These are phyloP conservation scores for Myopa tessellatipennis DNA, from an alignment of 2,888 invertebrate species.

Conservation along the genomic window DNA sequence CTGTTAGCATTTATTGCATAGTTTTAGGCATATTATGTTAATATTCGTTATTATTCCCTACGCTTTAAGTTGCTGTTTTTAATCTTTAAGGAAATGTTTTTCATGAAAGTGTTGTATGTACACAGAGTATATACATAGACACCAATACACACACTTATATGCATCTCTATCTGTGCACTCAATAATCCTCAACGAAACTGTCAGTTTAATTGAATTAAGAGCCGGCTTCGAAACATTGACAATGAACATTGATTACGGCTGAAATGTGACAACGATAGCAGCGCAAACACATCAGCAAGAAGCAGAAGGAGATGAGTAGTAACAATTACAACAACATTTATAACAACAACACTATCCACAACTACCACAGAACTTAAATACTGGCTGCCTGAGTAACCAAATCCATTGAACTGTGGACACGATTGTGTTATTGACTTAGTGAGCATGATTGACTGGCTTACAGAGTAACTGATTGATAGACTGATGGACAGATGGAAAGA, in stretches of 20 bases:
- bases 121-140: neutral
- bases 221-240: neutral
- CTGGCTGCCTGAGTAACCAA: neutral
- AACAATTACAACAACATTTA: neutral
- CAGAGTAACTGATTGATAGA: too few relatives aligned
- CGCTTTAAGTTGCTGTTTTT: too few relatives aligned
- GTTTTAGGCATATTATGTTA: too few relatives aligned
- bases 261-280: slow-evolving; percentile 4
- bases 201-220: slow-evolving; percentile 33
- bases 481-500: too few relatives aligned
- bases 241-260: slow-evolving; percentile 37
- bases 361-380: neutral
- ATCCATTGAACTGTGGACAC: neutral
- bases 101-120: too few relatives aligned
- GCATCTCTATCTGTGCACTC: neutral
- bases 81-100: neutral
- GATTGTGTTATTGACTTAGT: neutral
- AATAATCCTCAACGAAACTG: slow-evolving; percentile 19
- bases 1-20: too few relatives aligned
- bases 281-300: neutral
- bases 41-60: too few relatives aligned
- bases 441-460: too few relatives aligned
- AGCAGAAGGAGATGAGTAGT: neutral
- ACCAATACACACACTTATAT: neutral
- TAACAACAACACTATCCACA: neutral